Base-by-base conservation (phyloP, 2,888 invertebrate species). In the Latrodectus hesperus region DNA sequence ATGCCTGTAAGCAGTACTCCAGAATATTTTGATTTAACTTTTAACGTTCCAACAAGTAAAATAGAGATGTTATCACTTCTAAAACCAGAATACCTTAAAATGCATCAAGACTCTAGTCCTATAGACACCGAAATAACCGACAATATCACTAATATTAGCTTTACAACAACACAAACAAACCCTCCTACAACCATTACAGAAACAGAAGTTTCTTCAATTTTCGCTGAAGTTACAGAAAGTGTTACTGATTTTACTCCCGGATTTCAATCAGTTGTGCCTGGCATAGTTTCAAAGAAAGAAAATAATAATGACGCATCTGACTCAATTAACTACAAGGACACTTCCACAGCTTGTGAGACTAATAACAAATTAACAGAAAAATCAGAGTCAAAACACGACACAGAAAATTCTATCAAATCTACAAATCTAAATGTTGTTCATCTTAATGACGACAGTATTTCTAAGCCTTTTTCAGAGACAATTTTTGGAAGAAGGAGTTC, bases 401-500 rank as follows among this genome's bases (percentile, higher is more conserved):
- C 12, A 16, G 60, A 60, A 12, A 1, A 38, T 38, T 38, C 38
- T 38, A 38, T 1, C 5, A 38, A 38, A 5, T 38, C 38, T 38
- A 38, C 38, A 38, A 38, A 4, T 38, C 4, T 6, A 38, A 38
- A 38, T 4, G 38, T 38, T 38, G 38, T 38, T 38, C 60, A 10
- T n/a, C 10, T 60, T 16, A 60, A 0, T 16, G 60, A 11, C 6
- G n/a, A 60, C 60, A 60, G 60, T 16, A n/a, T n/a, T 60, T 60
- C n/a, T 12, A 60, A n/a, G 12, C 12, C 14, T 6, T 16, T 16
- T 6, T 60, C 60, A 16, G 14, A 60, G 60, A 60, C 60, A 6
- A n/a, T 60, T 9, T 75, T 82, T 6, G 74, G 75, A 0, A 71
- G 86, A 12, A 76, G 81, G 60, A 77, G 81, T 49, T 76, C 68